These are phyloP conservation scores for Unio delphinus DNA, from an alignment of 2,888 invertebrate species.

Conservation along the genomic window DNA sequence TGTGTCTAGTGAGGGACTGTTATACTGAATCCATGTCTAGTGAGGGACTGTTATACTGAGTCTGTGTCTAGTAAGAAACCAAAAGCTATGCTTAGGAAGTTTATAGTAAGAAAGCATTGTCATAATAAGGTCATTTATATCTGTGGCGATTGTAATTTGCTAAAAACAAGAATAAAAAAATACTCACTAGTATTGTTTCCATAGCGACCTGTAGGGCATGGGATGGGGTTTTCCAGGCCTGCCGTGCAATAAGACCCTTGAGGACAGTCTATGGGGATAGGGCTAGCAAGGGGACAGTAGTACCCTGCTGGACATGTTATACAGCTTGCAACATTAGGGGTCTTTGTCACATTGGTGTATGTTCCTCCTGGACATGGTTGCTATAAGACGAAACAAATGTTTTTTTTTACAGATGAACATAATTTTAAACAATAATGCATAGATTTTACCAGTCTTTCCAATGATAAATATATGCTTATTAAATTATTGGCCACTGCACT, in stretches of 20 bases:
- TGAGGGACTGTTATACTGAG: too few species aligned
- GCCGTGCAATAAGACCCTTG: constrained; percentile 63
- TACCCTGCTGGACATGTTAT: constrained; percentile 59
- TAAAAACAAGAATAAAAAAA: neutral
- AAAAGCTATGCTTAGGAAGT: neutral
- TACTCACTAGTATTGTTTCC: constrained; percentile 60
- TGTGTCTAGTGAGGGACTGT: too few species aligned
- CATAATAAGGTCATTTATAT: neutral
- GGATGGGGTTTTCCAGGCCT: constrained; percentile 48
- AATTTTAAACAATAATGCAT: neutral
- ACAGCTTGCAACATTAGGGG: constrained; percentile 57
- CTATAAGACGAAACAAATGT: constrained; percentile 31
- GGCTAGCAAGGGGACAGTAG: constrained; percentile 62
- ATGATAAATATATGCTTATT: too few species aligned
- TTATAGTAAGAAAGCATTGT: neutral
- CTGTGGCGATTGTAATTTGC: neutral
- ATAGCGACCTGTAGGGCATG: constrained; percentile 68
- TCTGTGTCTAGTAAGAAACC: too few species aligned
- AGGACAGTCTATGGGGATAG: constrained; percentile 53
- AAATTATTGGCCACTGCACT: too few species aligned
- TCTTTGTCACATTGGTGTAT: constrained; percentile 56
- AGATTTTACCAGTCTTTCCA: too few species aligned
- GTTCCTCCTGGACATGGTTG: constrained; percentile 66
- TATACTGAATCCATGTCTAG: too few species aligned
- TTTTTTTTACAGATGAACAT: neutral